A percentile compares a stretch with the other conserved stretches of the same genome.
Conservation (phyloP, 1,140 invertebrate species). For the Drosophila azteca region DNA sequence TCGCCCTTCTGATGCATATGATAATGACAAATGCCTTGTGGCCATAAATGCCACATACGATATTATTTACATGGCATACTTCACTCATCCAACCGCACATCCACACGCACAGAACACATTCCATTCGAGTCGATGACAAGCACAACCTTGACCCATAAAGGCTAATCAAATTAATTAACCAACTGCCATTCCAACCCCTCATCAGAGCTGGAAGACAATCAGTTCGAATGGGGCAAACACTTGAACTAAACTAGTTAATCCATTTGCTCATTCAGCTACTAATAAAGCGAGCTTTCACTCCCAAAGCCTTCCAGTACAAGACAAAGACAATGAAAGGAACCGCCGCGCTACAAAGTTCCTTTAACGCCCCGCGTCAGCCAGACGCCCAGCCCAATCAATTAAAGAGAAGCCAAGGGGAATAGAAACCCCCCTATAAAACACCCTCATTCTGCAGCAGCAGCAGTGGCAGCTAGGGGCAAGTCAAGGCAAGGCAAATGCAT, state of each 20-base stretch:
- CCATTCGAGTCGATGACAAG: conserved; percentile 3
- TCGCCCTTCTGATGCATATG: background rate
- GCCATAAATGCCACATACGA: conserved; percentile 20
- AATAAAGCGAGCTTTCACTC: conserved; percentile 8
- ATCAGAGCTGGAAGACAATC: background rate
- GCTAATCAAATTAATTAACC: conserved; percentile 60
- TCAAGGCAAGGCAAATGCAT: background rate
- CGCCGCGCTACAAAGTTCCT: background rate
- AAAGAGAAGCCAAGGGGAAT: conserved; percentile 20
- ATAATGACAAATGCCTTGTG: conserved; percentile 1
- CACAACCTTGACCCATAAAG: conserved; percentile 58
- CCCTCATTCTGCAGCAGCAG: background rate
- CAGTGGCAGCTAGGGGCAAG: background rate
- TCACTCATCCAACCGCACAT: background rate
- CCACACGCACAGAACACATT: background rate
- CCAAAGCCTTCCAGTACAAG: too few species aligned
- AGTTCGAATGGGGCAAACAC: conserved; percentile 15
- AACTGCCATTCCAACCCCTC: conserved; percentile 3
- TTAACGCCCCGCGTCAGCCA: background rate
- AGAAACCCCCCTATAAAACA: background rate
- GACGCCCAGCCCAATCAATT: conserved; percentile 23
- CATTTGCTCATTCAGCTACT: conserved; percentile 16
- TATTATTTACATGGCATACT: conserved; percentile 19
- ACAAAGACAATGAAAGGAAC: conserved; percentile 15
- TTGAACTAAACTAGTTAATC: conserved; percentile 27